phyloP scores from a whole-genome alignment of 1,140 invertebrate genomes.

The Oedothorax gibbosus region DNA sequence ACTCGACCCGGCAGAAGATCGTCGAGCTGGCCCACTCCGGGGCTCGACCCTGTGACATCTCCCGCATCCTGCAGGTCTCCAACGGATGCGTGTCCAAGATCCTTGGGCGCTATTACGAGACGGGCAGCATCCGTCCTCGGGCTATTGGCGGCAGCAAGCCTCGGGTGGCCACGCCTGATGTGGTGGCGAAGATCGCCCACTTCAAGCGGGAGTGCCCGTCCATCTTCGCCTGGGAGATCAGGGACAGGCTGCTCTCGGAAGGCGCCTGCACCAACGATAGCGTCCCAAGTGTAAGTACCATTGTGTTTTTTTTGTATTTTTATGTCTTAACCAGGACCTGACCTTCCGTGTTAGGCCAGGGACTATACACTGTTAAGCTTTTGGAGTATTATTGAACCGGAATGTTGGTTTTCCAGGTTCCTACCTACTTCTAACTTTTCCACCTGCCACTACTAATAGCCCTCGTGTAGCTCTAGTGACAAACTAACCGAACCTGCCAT shows the following conservation, averaged over 20 bases:
- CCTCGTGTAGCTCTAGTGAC: too few species aligned
- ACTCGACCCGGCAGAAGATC: slow-evolving; percentile 93
- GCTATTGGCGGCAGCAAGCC: slow-evolving; percentile 97
- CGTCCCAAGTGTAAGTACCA: slow-evolving; percentile 96
- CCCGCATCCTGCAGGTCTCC: slow-evolving; percentile 89
- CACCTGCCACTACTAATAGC: too few species aligned
- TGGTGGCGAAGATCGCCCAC: slow-evolving; percentile 93
- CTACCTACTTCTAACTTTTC: too few species aligned
- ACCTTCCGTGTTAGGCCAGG: too few species aligned
- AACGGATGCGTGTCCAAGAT: slow-evolving; percentile 97
- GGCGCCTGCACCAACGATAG: slow-evolving; percentile 99
- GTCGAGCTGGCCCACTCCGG: slow-evolving; percentile 97
- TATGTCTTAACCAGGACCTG: too few species aligned
- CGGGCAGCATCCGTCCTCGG: slow-evolving; percentile 94
- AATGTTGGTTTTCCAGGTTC: too few species aligned
- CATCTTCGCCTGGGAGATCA: slow-evolving; percentile 98
- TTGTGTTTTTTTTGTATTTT: background rate
- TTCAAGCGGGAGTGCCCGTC: slow-evolving; percentile 97
- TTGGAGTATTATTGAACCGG: too few species aligned
- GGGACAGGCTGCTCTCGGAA: slow-evolving; percentile 94
- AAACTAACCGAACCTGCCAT: too few species aligned
- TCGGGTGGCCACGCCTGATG: slow-evolving; percentile 92
- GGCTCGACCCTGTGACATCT: slow-evolving; percentile 97
- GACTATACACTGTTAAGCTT: too few species aligned
- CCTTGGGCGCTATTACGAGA: slow-evolving; percentile 96